Evolutionary conservation across 1,140 invertebrate species (phyloP), one percentile per base, ranked within the genome.

Genomic region (Lucilia cuprina): DNA sequence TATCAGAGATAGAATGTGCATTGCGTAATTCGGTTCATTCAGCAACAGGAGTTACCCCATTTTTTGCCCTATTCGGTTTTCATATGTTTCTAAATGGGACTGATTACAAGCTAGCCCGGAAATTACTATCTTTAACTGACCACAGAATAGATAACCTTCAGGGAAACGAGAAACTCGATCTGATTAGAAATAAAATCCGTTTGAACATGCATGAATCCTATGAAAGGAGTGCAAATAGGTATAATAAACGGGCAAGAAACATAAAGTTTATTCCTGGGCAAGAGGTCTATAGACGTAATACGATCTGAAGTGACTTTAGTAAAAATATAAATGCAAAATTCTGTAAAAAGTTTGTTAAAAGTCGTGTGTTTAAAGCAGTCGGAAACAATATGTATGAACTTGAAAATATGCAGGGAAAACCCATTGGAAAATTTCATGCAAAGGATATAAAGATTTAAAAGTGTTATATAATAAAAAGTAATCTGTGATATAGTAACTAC

Each of bases 381-480:
- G 74, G 74, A n/a, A 77, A 77, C 13, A 5, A 21, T n/a, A 34
- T 77, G 35, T 77, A 77, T 77, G 34, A 35, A 12, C 8, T 77
- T 35, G 30, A 77, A 41, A 30, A 77, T 77, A 21, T 77, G 30
- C 30, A 77, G 41, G 30, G 74, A 41, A 35, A 19, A 12, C 34
- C 17, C 10, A 41, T 77, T 84, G 50, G 83, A 82, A 17, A 65
- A 84, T 47, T 84, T 70, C 55, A 86, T 82, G 47, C 50, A 34
- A 7, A 41, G 17, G 87, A 89, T 77, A 87, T 55, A 41, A 41
- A 8, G 8, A 41, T 41, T 41, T 41, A 41, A 41, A 41, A 41
- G 35, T 41, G 35, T 8, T 5, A 41, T 41, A 41, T 41, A 8
- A 41, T 41, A 41, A 5, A 41, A 41, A 41, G 8, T 41, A 41